Percentiles rank a stretch among this genome's conserved stretches.
These are phyloP conservation scores for Drosophila parvula DNA, from an alignment of 1,140 invertebrate genomes.

Conservation along the genomic window DNA sequence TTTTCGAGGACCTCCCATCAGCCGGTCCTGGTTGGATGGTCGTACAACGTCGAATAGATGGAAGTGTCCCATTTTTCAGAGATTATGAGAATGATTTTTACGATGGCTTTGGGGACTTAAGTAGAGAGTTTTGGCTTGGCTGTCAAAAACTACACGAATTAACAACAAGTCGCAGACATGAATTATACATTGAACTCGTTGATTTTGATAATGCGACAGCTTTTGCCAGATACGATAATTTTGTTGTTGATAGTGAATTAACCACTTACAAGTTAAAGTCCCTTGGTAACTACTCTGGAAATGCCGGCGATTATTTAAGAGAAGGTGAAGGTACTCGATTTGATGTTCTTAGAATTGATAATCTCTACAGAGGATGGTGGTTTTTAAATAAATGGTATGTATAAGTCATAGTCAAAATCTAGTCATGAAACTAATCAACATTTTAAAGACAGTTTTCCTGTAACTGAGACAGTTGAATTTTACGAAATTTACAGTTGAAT, in stretches of 20 bases:
- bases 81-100: not conserved
- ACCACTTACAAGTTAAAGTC: not conserved
- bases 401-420: too few relatives aligned
- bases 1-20: not conserved
- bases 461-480: too few relatives aligned
- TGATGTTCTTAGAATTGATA: too few relatives aligned
- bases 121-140: not conserved
- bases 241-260: too few relatives aligned
- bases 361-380: too few relatives aligned
- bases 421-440: too few relatives aligned
- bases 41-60: not conserved
- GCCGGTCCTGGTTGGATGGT: conserved; percentile 1
- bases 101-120: not conserved
- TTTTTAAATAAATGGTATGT: too few relatives aligned
- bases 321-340: not conserved
- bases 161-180: not conserved
- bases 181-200: conserved; percentile 8
- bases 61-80: not conserved
- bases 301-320: not conserved
- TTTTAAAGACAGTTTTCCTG: too few relatives aligned
- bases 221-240: not conserved
- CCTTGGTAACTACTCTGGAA: conserved; percentile 12
- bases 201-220: conserved; percentile 10
- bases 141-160: not conserved
- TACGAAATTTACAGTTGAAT: too few relatives aligned